These are phyloP conservation scores for Gryllus bimaculatus DNA, from an alignment of 1,140 invertebrate species.

Conservation along the genomic window DNA sequence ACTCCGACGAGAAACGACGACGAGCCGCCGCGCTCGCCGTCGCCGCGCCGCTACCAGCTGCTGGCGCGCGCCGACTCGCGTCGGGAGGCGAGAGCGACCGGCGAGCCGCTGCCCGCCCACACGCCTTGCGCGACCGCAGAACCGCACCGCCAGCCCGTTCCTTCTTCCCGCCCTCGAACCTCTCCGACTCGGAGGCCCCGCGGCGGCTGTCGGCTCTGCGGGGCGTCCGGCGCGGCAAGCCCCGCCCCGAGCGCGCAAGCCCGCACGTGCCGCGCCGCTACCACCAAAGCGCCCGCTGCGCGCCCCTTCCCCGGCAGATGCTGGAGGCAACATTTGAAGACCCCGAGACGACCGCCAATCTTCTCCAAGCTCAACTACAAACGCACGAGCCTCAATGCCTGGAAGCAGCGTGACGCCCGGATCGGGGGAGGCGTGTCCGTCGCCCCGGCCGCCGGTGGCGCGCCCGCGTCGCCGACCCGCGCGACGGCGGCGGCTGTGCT, in stretches of 20 bases:
- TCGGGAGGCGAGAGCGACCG: conserved; percentile 47
- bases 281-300: conserved; percentile 61
- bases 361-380: conserved; percentile 33
- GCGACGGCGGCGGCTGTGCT: conserved; percentile 32
- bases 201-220: conserved; percentile 37
- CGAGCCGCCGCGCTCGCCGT: conserved; percentile 24
- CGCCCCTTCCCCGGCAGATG: conserved; percentile 74
- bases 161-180: conserved; percentile 26
- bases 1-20: conserved; percentile 63
- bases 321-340: conserved; percentile 74
- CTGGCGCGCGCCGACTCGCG: conserved; percentile 38
- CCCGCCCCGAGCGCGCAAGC: conserved; percentile 34
- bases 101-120: conserved; percentile 26
- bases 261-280: conserved; percentile 42
- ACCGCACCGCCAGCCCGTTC: conserved; percentile 30
- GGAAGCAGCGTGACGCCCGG: conserved; percentile 30
- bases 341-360: conserved; percentile 35
- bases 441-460: conserved; percentile 22
- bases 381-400: conserved; percentile 42
- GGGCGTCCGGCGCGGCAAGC: conserved; percentile 33
- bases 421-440: conserved; percentile 23
- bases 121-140: conserved; percentile 22
- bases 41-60: conserved; percentile 18
- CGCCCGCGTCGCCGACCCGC: conserved; percentile 25
- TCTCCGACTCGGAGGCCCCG: conserved; percentile 43